phyloP scores from a whole-genome alignment of 2,797 vertebrate species.

The Tenualosa thibaudeaui region DNA sequence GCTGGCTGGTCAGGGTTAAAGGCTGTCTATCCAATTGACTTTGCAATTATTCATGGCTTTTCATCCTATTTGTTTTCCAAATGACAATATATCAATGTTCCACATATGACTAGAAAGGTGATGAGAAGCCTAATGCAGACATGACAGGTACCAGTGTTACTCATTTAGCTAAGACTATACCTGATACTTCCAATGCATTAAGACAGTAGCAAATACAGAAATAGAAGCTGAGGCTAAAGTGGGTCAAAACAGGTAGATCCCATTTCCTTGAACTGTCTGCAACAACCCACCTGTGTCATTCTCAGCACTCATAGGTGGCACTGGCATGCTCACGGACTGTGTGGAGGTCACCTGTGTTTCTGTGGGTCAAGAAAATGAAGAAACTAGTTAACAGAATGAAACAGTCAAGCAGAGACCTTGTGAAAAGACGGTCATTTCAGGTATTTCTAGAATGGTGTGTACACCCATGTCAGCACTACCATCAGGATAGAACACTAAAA shows the following conservation, averaged over 20 bases:
- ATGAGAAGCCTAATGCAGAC: background rate
- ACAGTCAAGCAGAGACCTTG: background rate
- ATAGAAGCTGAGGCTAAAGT: background rate
- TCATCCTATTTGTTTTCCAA: background rate
- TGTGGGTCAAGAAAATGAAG: background rate
- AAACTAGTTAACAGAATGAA: background rate
- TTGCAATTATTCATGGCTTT: too few relatives aligned
- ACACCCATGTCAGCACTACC: background rate
- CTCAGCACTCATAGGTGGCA: slow-evolving; percentile 51
- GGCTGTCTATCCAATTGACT: background rate
- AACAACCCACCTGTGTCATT: slow-evolving; percentile 54
- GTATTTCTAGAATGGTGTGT: background rate
- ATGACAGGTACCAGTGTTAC: background rate
- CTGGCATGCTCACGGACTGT: slow-evolving; percentile 33
- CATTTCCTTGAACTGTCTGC: background rate
- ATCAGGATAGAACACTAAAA: background rate
- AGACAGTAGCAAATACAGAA: background rate
- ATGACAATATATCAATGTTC: slow-evolving; percentile 5
- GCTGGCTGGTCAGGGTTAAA: background rate
- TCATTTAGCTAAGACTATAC: too few relatives aligned
- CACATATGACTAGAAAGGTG: background rate
- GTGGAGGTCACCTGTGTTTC: slow-evolving; percentile 21
- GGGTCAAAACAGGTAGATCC: background rate
- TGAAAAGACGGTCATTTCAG: too few relatives aligned
- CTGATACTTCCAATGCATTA: background rate